Evolutionary conservation across 1,140 invertebrate species (phyloP).

Genomic region (Wiebesia pumilae): DNA sequence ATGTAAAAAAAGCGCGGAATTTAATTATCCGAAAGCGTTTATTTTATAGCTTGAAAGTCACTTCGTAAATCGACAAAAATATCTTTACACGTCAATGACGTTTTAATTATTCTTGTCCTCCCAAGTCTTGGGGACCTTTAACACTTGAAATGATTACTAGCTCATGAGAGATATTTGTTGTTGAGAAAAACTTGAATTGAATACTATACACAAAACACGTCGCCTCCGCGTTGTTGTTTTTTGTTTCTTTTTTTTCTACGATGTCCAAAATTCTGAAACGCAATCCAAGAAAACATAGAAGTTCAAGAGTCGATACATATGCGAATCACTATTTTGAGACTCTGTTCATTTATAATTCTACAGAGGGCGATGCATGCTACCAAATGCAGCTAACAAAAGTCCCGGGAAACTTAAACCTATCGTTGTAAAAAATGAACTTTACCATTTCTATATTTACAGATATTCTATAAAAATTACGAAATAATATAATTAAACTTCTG

Average conservation of each 20-base stretch:
- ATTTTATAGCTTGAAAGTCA: background rate
- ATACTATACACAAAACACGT: background rate
- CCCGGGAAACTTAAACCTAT: too few species aligned
- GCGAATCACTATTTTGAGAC: background rate
- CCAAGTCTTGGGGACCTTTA: background rate
- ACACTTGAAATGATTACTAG: background rate
- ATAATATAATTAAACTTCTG: too few species aligned
- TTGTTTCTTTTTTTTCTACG: background rate
- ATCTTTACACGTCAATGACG: slow-evolving; percentile 2
- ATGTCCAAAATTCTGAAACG: background rate
- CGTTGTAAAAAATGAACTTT: too few species aligned
- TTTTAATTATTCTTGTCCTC: background rate
- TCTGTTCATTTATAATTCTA: background rate
- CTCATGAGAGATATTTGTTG: background rate
- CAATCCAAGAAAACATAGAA: background rate
- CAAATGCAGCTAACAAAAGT: too few species aligned
- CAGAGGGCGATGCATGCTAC: background rate
- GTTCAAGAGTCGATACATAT: background rate
- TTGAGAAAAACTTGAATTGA: background rate
- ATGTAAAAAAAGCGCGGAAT: background rate
- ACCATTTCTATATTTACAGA: too few species aligned
- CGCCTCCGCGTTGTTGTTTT: background rate
- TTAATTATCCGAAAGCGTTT: background rate
- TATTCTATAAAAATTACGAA: too few species aligned
- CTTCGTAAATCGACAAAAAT: background rate